A percentile compares a stretch with the other conserved stretches of the same genome.
Conservation (phyloP, 1,140 invertebrate species). For the Neoseiulus cucumeris region DNA sequence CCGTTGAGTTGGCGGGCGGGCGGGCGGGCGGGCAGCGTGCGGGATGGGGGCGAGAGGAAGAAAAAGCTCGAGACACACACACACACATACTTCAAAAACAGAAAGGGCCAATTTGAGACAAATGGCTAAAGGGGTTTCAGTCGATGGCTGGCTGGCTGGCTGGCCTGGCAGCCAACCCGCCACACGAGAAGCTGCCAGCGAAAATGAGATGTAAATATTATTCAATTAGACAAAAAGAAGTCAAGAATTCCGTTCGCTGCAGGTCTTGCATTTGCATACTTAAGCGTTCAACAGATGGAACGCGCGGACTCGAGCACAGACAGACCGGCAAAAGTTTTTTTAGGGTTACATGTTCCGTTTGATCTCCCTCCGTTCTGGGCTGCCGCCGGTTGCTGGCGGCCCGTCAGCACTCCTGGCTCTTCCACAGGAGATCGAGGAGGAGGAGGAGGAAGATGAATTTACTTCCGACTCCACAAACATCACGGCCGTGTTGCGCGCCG, state of each 20-base stretch:
- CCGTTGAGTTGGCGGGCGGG: not conserved
- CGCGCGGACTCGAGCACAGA: too few relatives aligned
- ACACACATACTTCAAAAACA: too few relatives aligned
- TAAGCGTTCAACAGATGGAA: not conserved
- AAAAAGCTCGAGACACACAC: too few relatives aligned
- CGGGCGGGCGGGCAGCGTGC: not conserved
- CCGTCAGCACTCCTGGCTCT: too few relatives aligned
- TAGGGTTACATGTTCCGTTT: too few relatives aligned
- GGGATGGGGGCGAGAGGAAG: not conserved
- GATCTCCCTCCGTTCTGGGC: too few relatives aligned
- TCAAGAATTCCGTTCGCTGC: not conserved
- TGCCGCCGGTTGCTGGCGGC: too few relatives aligned
- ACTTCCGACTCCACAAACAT: too few relatives aligned
- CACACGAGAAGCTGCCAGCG: not conserved
- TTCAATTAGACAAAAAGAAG: constrained; percentile 7
- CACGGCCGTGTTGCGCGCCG: too few relatives aligned
- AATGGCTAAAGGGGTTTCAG: not conserved
- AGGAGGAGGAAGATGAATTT: too few relatives aligned
- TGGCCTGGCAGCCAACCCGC: not conserved
- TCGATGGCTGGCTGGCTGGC: not conserved
- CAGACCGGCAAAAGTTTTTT: too few relatives aligned
- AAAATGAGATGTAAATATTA: constrained; percentile 12
- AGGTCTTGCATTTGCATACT: not conserved
- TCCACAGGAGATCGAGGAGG: too few relatives aligned
- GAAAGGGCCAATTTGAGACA: constrained; percentile 1